phyloP scores from a whole-genome alignment of 2,113 vertebrate genomes.

The Oncorhynchus tshawytscha region DNA sequence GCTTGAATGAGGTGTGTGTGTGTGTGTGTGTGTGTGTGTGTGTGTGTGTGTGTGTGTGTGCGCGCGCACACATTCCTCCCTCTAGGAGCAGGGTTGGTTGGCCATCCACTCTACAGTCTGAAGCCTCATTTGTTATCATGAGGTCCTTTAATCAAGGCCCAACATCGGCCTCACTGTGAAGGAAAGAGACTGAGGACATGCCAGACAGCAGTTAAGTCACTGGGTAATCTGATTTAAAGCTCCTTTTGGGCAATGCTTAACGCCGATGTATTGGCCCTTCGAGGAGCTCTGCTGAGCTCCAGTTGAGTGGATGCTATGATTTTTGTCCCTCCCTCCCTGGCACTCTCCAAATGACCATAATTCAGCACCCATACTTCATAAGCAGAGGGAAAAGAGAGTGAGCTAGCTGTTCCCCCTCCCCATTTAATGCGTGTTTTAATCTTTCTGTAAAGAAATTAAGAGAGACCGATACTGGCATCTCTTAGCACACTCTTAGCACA shows the following conservation, averaged over 20 bases:
- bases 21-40: background rate
- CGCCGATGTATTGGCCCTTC: constrained; percentile 29
- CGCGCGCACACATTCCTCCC: background rate
- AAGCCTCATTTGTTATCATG: background rate
- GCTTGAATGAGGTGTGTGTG: background rate
- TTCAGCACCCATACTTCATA: constrained; percentile 49
- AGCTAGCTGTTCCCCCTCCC: background rate
- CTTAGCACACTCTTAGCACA: background rate
- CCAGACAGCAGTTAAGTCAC: constrained; percentile 15
- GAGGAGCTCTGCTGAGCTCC: constrained; percentile 6
- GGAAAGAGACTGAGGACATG: constrained; percentile 20
- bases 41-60: background rate
- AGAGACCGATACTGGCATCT: background rate
- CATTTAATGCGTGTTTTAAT: background rate
- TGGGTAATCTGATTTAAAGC: constrained; percentile 40
- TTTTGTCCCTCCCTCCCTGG: background rate
- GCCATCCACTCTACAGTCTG: too few species aligned
- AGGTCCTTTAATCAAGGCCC: constrained; percentile 26
- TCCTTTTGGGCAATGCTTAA: constrained; percentile 16
- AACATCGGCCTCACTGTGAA: constrained; percentile 10
- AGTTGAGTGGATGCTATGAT: background rate
- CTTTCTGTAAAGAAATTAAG: background rate
- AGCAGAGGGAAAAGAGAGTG: background rate
- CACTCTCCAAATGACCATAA: constrained; percentile 9
- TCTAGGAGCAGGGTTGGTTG: too few species aligned